These are phyloP conservation scores for Callorhinus ursinus DNA, from an alignment of 2,113 vertebrate genomes.

Conservation along the genomic window DNA sequence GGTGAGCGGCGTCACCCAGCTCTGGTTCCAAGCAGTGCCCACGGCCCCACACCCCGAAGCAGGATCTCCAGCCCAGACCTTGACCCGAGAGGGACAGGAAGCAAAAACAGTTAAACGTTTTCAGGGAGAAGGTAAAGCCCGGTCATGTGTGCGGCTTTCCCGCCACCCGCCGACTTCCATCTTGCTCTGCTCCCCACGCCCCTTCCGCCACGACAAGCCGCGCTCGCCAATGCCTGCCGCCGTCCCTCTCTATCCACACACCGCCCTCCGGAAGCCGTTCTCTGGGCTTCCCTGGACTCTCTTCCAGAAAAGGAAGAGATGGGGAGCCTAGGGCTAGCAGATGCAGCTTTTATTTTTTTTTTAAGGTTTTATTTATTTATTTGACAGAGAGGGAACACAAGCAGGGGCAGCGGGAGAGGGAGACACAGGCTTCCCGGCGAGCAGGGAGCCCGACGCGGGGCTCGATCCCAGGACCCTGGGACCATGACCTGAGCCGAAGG, in stretches of 20 bases:
- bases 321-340: fast-evolving
- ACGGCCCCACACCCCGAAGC: fast-evolving
- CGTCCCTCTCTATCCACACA: fast-evolving
- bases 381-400: too few relatives aligned
- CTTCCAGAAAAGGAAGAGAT: too few relatives aligned
- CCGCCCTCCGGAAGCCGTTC: fast-evolving
- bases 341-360: too few relatives aligned
- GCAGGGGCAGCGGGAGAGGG: too few relatives aligned
- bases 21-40: too few relatives aligned
- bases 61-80: neutral
- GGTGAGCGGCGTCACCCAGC: fast-evolving
- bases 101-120: fast-evolving
- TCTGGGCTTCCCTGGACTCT: too few relatives aligned
- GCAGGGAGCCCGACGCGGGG: too few relatives aligned
- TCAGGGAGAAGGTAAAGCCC: fast-evolving
- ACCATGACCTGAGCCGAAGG: too few relatives aligned
- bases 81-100: neutral
- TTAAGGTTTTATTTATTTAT: too few relatives aligned
- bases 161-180: fast-evolving
- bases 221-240: fast-evolving
- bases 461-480: too few relatives aligned
- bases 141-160: neutral
- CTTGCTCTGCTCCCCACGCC: fast-evolving
- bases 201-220: fast-evolving
- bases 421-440: too few relatives aligned